phyloP scores from a whole-genome alignment of 2,797 vertebrate genomes.

The Leuciscus waleckii region DNA sequence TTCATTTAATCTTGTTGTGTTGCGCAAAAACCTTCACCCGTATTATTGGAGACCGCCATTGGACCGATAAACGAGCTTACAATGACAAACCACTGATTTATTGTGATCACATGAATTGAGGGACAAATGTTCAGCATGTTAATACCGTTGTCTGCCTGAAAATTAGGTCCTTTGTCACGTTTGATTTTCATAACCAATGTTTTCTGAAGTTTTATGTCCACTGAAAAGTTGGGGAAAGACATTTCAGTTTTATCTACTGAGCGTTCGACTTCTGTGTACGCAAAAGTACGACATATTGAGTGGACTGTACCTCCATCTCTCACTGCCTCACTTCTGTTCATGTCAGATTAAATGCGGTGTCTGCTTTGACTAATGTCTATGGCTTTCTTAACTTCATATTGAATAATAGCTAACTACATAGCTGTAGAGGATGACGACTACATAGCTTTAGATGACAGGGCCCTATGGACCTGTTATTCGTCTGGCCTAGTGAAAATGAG shows the following conservation, averaged over 20 bases:
- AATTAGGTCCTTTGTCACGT: not conserved
- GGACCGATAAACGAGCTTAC: too few relatives aligned
- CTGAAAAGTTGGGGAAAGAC: not conserved
- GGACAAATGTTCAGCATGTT: not conserved
- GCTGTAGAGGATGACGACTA: slow-evolving; percentile 25
- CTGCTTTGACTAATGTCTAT: slow-evolving; percentile 11
- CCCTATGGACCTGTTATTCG: slow-evolving; percentile 37
- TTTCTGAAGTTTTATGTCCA: not conserved
- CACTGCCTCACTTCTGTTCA: not conserved
- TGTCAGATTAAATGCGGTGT: slow-evolving; percentile 27
- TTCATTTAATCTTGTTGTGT: too few relatives aligned
- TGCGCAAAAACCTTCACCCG: too few relatives aligned
- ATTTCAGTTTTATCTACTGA: not conserved
- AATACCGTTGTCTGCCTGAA: not conserved
- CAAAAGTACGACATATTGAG: slow-evolving; percentile 1
- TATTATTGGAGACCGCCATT: too few relatives aligned
- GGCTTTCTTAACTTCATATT: slow-evolving; percentile 29
- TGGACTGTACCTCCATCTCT: not conserved
- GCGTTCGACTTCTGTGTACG: not conserved
- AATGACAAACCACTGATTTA: not conserved
- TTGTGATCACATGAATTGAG: not conserved
- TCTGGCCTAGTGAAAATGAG: slow-evolving; percentile 36
- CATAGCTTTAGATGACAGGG: slow-evolving; percentile 28
- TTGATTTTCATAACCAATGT: not conserved
- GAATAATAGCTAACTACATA: slow-evolving; percentile 30